These are phyloP conservation scores for Loripinus fragilis DNA, from an alignment of 2,888 invertebrate species.

Conservation along the genomic window DNA sequence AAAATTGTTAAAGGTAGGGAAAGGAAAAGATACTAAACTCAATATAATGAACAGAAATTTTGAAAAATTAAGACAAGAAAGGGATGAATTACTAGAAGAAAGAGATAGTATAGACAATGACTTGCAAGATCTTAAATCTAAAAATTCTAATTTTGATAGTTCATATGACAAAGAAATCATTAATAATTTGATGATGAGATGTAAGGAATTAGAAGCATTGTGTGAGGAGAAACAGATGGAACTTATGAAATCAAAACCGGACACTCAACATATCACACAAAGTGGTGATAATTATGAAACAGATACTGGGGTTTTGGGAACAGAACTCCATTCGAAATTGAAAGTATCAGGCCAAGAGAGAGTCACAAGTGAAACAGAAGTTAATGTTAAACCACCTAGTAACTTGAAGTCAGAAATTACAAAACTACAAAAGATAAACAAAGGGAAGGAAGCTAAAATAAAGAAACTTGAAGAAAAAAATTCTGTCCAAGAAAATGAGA, in stretches of 20 bases:
- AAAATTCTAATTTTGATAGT: slow-evolving; percentile 29
- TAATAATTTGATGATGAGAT: slow-evolving; percentile 19
- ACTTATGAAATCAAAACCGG: slow-evolving; percentile 8
- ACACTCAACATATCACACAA: background rate
- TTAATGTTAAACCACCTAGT: slow-evolving; percentile 46
- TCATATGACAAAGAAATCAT: slow-evolving; percentile 15
- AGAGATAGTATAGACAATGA: slow-evolving; percentile 54
- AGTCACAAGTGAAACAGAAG: slow-evolving; percentile 42
- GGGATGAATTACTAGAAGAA: slow-evolving; percentile 46
- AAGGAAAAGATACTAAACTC: slow-evolving; percentile 58
- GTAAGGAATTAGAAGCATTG: slow-evolving; percentile 33
- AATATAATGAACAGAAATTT: slow-evolving; percentile 55
- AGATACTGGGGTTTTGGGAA: slow-evolving; percentile 40
- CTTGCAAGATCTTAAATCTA: slow-evolving; percentile 45
- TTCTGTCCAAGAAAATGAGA: slow-evolving; percentile 40
- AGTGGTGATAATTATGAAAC: slow-evolving; percentile 20
- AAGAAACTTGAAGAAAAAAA: slow-evolving; percentile 65
- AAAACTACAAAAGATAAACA: slow-evolving; percentile 68
- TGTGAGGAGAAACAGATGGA: slow-evolving; percentile 43
- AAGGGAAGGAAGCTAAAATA: slow-evolving; percentile 65
- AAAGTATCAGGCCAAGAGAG: slow-evolving; percentile 55
- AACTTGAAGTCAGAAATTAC: slow-evolving; percentile 49
- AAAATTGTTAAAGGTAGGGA: slow-evolving; percentile 51
- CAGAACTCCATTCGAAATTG: slow-evolving; percentile 42
- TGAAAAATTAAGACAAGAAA: slow-evolving; percentile 46